Percentiles rank a stretch among this genome's conserved stretches.
Conservation (phyloP, 2,797 vertebrate species). For the Catamblyrhynchus diadema region DNA sequence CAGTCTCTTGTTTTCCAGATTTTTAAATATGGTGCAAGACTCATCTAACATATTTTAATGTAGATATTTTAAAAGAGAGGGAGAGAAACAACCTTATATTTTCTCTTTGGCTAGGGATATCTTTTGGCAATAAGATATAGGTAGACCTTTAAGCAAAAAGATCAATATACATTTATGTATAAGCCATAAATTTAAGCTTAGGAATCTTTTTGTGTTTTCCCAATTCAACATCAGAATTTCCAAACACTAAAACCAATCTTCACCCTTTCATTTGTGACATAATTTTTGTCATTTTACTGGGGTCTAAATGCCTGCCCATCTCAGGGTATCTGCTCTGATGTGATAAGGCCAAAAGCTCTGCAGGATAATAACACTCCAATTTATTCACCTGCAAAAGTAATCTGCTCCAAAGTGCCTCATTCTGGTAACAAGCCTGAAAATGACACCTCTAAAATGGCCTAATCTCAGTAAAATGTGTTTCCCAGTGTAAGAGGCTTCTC, state of each 20-base stretch:
- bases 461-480: not conserved
- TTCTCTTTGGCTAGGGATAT: not conserved
- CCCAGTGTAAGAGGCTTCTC: not conserved
- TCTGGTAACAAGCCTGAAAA: slow-evolving; percentile 4
- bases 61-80: not conserved
- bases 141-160: not conserved
- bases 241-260: not conserved
- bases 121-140: not conserved
- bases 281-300: not conserved
- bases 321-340: not conserved
- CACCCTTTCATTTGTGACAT: not conserved
- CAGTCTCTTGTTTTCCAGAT: not conserved
- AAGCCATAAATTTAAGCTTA: not conserved
- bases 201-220: not conserved
- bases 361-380: not conserved
- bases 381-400: slow-evolving; percentile 20
- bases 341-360: not conserved
- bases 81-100: not conserved
- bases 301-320: not conserved
- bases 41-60: not conserved
- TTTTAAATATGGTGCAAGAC: not conserved
- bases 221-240: not conserved
- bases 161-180: not conserved
- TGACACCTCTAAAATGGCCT: not conserved
- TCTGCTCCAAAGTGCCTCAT: not conserved